These are phyloP conservation scores for Polydrusus cervinus DNA, from an alignment of 2,888 invertebrate species.

Conservation along the genomic window DNA sequence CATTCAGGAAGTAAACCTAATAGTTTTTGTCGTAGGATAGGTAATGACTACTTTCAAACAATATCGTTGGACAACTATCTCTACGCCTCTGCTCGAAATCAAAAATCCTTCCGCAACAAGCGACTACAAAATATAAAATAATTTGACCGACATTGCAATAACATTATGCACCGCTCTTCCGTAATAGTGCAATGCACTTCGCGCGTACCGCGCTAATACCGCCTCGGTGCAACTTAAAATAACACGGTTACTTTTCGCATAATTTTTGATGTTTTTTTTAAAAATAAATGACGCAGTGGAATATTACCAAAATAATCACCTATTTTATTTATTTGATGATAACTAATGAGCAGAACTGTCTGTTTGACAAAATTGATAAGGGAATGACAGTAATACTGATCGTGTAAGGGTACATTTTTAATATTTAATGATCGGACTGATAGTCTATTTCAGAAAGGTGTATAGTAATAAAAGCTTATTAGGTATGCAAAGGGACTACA, in stretches of 20 bases:
- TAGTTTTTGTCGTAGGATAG: too few species aligned
- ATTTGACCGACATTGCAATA: constrained; percentile 55
- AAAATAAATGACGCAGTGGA: too few species aligned
- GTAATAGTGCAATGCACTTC: constrained; percentile 54
- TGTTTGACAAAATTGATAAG: too few species aligned
- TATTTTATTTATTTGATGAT: background rate
- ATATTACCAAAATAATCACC: background rate
- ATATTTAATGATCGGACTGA: too few species aligned
- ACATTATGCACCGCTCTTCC: constrained; percentile 53
- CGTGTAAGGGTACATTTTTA: too few species aligned
- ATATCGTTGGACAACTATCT: background rate
- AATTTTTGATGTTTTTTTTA: background rate
- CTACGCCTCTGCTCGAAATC: constrained; percentile 37
- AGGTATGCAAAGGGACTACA: too few species aligned
- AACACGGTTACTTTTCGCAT: constrained; percentile 19
- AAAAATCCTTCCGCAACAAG: constrained; percentile 36
- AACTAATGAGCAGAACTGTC: too few species aligned
- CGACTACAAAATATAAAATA: constrained; percentile 48
- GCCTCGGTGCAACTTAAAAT: constrained; percentile 28
- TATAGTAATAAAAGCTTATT: too few species aligned
- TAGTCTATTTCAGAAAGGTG: too few species aligned
- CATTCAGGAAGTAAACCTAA: too few species aligned
- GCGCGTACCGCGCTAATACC: constrained; percentile 39
- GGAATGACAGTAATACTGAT: too few species aligned
- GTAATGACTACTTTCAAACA: background rate